A percentile compares a stretch with the other conserved stretches of the same genome.
These are phyloP conservation scores for Amphiduros pacificus DNA, from an alignment of 2,888 invertebrate species.

Conservation along the genomic window DNA sequence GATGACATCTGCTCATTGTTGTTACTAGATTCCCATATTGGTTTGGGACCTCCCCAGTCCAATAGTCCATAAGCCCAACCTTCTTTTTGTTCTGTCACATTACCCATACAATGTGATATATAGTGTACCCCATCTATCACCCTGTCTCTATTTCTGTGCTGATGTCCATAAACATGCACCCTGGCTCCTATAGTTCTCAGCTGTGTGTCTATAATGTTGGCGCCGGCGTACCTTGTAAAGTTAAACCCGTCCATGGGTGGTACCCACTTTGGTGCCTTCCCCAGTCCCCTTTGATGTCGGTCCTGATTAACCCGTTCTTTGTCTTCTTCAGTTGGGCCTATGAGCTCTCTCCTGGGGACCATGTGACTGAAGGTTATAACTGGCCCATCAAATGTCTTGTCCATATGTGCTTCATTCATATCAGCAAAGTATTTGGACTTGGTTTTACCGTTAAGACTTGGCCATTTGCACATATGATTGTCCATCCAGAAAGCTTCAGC, in stretches of 20 bases:
- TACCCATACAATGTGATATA: constrained; percentile 35
- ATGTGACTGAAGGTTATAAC: constrained; percentile 37
- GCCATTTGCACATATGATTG: constrained; percentile 33
- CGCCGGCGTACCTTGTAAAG: constrained; percentile 35
- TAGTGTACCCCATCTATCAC: constrained; percentile 32
- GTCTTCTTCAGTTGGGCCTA: constrained; percentile 25
- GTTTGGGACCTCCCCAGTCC: constrained; percentile 24
- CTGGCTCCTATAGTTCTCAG: constrained; percentile 24
- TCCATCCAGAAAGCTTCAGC: constrained; percentile 34
- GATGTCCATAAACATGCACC: constrained; percentile 36
- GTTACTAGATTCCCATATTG: too few relatives aligned
- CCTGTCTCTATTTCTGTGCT: constrained; percentile 35
- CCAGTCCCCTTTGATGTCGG: constrained; percentile 22
- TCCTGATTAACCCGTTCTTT: constrained; percentile 19
- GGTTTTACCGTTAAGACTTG: constrained; percentile 13
- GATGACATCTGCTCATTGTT: too few relatives aligned
- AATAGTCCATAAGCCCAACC: constrained; percentile 67
- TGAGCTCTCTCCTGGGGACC: constrained; percentile 31
- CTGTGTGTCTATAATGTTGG: constrained; percentile 26
- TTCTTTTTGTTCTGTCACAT: constrained; percentile 24
- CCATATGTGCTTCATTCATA: constrained; percentile 22
- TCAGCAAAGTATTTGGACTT: constrained; percentile 29
- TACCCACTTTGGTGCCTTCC: not conserved
- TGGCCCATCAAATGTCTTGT: constrained; percentile 18
- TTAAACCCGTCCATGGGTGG: constrained; percentile 29